A percentile compares a stretch with the other conserved stretches of the same genome.
phyloP scores from a whole-genome alignment of 2,888 invertebrate species.

The Calameuta pallipes region DNA sequence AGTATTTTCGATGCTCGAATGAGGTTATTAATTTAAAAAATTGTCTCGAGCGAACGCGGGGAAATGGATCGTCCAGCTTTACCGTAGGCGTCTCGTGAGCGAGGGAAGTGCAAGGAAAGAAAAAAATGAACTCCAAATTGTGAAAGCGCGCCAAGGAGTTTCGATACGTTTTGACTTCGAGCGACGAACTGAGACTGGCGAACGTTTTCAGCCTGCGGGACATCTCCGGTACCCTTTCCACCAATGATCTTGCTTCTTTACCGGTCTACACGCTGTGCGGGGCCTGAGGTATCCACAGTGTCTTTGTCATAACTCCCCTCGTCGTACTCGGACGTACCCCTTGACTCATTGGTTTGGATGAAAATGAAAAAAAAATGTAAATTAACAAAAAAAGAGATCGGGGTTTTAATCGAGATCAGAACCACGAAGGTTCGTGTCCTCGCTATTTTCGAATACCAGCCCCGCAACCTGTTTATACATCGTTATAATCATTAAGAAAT shows the following conservation, averaged over 20 bases:
- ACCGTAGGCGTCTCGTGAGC: not conserved
- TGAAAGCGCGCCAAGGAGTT: conserved; percentile 3
- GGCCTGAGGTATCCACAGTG: not conserved
- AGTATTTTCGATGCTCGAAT: not conserved
- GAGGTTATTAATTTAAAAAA: not conserved
- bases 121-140: not conserved
- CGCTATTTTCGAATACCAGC: not conserved
- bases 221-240: conserved; percentile 48
- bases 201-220: conserved; percentile 37
- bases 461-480: not conserved
- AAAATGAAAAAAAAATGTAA: not conserved
- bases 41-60: not conserved
- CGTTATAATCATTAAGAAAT: not conserved
- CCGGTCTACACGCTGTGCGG: conserved; percentile 27
- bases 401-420: not conserved
- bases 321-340: not conserved
- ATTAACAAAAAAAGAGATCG: not conserved
- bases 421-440: not conserved
- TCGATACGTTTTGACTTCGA: conserved; percentile 47
- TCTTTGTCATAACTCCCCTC: not conserved
- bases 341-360: not conserved
- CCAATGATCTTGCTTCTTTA: conserved; percentile 48
- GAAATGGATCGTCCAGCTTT: not conserved
- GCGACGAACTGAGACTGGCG: conserved; percentile 57
- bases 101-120: too few relatives aligned